A percentile compares a stretch with the other conserved stretches of the same genome.
phyloP scores from a whole-genome alignment of 2,888 invertebrate genomes.

The Arrhopalites spinosus region DNA sequence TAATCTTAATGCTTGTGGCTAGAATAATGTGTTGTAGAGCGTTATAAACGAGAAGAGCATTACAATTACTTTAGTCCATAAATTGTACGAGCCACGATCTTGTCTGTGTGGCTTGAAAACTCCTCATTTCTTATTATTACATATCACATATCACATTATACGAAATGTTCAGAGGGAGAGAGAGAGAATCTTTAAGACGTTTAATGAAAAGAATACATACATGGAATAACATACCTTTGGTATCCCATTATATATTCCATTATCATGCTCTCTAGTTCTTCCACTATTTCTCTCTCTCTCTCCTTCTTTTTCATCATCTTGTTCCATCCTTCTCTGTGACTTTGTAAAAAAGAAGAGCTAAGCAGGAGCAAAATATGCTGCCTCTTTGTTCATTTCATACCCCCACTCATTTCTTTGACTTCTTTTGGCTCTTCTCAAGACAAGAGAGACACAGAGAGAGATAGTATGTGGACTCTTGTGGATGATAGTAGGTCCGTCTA shows the following conservation, averaged over 20 bases:
- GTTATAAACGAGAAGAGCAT: conserved; percentile 33
- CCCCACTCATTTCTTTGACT: too few species aligned
- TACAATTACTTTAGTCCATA: conserved; percentile 35
- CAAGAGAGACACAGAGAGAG: too few species aligned
- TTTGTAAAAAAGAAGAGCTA: too few species aligned
- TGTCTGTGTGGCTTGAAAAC: conserved; percentile 20
- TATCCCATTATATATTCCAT: conserved; percentile 20
- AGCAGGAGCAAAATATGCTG: too few species aligned
- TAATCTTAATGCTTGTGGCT: conserved; percentile 28
- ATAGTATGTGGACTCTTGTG: too few species aligned
- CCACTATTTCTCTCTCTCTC: neutral
- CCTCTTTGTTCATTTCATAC: too few species aligned
- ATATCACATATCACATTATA: conserved; percentile 23
- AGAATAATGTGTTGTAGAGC: conserved; percentile 30
- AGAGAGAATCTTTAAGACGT: neutral
- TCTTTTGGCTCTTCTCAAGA: too few species aligned
- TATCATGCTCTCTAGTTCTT: conserved; percentile 15
- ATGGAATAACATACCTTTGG: neutral
- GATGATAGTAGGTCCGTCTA: too few species aligned
- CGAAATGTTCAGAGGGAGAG: neutral
- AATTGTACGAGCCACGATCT: conserved; percentile 25
- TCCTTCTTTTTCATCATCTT: too few species aligned
- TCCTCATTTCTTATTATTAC: conserved; percentile 23
- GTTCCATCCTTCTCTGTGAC: too few species aligned
- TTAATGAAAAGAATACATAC: neutral